Conservation (phyloP, 2,113 vertebrate genomes). For the Pomatostomus ruficeps region DNA sequence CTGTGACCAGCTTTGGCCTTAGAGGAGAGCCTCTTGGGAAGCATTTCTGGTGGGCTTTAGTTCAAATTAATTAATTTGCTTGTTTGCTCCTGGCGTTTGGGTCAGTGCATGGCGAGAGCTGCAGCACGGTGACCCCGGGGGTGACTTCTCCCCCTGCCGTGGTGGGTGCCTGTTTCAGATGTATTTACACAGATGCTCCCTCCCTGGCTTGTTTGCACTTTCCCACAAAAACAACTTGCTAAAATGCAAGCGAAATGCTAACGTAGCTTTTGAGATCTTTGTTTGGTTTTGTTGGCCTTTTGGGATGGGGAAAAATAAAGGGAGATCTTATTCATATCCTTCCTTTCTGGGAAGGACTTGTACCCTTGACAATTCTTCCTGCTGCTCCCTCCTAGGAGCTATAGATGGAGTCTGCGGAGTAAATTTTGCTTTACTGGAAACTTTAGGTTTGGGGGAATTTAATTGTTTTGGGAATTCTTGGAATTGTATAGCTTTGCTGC, state of each 20-base stretch:
- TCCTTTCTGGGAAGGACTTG: constrained; percentile 49
- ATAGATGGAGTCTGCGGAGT: background rate
- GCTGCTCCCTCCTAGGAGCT: background rate
- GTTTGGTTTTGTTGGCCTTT: background rate
- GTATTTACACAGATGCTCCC: constrained; percentile 46
- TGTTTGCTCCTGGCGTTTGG: background rate
- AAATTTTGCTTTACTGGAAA: constrained; percentile 15
- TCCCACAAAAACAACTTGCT: constrained; percentile 19
- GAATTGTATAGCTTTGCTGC: background rate
- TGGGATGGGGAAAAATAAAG: background rate
- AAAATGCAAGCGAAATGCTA: background rate
- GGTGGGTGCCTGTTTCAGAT: background rate
- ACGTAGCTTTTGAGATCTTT: background rate
- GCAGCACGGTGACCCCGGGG: background rate
- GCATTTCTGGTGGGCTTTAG: background rate
- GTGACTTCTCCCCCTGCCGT: background rate
- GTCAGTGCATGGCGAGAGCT: background rate
- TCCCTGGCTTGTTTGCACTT: constrained; percentile 8
- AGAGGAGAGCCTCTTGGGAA: background rate
- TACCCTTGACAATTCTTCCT: constrained; percentile 33
- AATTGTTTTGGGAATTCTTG: background rate
- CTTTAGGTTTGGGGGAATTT: background rate
- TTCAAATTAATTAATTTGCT: background rate
- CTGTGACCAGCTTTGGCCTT: background rate
- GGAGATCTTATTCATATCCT: constrained; percentile 53